Evolutionary conservation across 2,888 invertebrate genomes (phyloP).

Genomic region (Noctua pronuba): DNA sequence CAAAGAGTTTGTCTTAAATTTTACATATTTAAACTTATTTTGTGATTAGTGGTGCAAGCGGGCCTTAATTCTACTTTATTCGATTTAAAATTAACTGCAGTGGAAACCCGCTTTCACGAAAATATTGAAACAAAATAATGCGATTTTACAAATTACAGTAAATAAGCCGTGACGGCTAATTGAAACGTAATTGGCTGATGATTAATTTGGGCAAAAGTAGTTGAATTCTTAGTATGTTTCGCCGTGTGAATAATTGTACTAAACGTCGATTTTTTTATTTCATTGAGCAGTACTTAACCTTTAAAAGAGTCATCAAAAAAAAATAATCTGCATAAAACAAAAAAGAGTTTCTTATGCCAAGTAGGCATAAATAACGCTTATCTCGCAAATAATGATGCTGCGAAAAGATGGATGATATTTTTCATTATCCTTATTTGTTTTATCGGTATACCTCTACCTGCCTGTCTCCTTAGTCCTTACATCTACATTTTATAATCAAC

Average conservation of each 20-base stretch:
- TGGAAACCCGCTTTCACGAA: constrained; percentile 29
- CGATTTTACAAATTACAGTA: constrained; percentile 34
- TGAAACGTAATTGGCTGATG: constrained; percentile 13
- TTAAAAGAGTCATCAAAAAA: constrained; percentile 21
- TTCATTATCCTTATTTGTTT: no score
- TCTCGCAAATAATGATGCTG: constrained; percentile 9
- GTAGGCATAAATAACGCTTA: constrained; percentile 27
- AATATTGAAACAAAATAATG: constrained; percentile 29
- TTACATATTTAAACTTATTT: no score
- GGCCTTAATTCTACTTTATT: no score
- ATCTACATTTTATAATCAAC: no score
- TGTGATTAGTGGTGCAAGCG: no score
- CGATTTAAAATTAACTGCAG: not conserved
- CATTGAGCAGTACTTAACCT: constrained; percentile 8
- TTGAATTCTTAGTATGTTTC: not conserved
- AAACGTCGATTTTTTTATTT: no score
- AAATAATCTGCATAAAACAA: constrained; percentile 20
- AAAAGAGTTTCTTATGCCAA: not conserved
- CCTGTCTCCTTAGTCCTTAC: no score
- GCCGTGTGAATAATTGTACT: not conserved
- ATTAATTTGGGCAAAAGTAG: constrained; percentile 20
- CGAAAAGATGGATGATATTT: constrained; percentile 10
- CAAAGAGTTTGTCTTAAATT: no score
- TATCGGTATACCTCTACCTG: no score
- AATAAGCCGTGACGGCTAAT: constrained; percentile 16